Evolutionary conservation across 53 echinoderm and acorn worm genomes (phyloP).

Genomic region (Stichopus horrens): DNA sequence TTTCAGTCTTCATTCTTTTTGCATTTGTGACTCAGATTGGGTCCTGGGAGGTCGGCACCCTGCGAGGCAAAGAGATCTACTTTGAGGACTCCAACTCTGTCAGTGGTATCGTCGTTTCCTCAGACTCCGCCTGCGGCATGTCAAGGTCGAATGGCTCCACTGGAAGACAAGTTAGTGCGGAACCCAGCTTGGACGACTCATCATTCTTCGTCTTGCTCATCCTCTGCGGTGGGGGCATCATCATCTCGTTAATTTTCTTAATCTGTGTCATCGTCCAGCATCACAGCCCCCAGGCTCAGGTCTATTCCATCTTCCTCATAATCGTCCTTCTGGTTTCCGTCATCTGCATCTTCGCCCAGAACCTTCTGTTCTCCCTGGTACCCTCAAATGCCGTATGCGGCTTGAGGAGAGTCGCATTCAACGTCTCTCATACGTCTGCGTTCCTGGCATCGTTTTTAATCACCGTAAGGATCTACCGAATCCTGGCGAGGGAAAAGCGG

Average conservation of each 20-base stretch:
- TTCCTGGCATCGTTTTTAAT: slow-evolving; percentile 66
- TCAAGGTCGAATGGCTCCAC: not conserved
- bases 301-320: slow-evolving; percentile 67
- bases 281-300: slow-evolving; percentile 48
- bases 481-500: slow-evolving; percentile 56
- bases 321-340: slow-evolving; percentile 57
- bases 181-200: slow-evolving; percentile 2
- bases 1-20: not conserved
- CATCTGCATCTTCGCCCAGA: slow-evolving; percentile 59
- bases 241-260: slow-evolving; percentile 50
- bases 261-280: slow-evolving; percentile 48
- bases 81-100: not conserved
- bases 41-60: slow-evolving; percentile 51
- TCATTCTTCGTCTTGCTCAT: slow-evolving; percentile 62
- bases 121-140: not conserved
- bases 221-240: slow-evolving; percentile 50
- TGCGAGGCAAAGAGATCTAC: slow-evolving; percentile 2
- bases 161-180: not conserved
- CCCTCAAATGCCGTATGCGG: slow-evolving; percentile 48
- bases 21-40: slow-evolving; percentile 53
- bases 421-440: slow-evolving; percentile 52
- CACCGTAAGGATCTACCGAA: slow-evolving; percentile 60
- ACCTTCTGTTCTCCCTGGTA: slow-evolving; percentile 46
- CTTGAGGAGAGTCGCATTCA: slow-evolving; percentile 47
- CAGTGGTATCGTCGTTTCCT: not conserved